Evolutionary conservation across 2,888 invertebrate genomes (phyloP).

Genomic region (Polylopha cassiicola): DNA sequence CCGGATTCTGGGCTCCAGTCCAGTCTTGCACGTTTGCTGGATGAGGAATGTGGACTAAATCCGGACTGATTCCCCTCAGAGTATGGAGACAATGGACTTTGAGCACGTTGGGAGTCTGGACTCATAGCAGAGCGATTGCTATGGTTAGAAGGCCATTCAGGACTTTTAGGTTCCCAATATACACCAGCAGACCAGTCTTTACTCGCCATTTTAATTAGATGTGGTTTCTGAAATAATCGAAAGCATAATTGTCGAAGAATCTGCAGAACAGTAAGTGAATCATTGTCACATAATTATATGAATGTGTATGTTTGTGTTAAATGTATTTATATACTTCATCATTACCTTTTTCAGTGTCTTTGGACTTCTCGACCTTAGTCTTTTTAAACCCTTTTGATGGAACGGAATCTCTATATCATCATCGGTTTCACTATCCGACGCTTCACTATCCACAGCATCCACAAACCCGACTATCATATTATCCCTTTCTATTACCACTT

Average conservation of each 20-base stretch:
- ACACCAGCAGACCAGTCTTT: slow-evolving; percentile 66
- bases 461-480: slow-evolving; percentile 70
- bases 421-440: slow-evolving; percentile 53
- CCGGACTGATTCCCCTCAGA: slow-evolving; percentile 62
- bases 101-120: slow-evolving; percentile 46
- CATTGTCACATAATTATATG: no score
- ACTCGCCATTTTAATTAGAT: slow-evolving; percentile 57
- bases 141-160: slow-evolving; percentile 52
- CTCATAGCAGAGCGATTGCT: slow-evolving; percentile 45
- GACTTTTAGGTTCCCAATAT: slow-evolving; percentile 67
- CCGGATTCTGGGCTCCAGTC: slow-evolving; percentile 71
- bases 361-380: slow-evolving; percentile 50
- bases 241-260: no score
- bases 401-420: slow-evolving; percentile 38
- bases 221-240: slow-evolving; percentile 43
- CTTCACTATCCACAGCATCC: slow-evolving; percentile 61
- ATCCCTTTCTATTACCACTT: slow-evolving; percentile 67
- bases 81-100: slow-evolving; percentile 51
- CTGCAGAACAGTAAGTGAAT: no score
- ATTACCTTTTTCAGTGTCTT: slow-evolving; percentile 49
- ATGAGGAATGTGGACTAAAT: slow-evolving; percentile 54
- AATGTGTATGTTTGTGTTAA: no score
- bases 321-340: not conserved
- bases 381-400: slow-evolving; percentile 48
- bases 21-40: slow-evolving; percentile 45